Evolutionary conservation across 1,140 invertebrate species (phyloP), one percentile per base, ranked within the genome.

Genomic region (Anastrepha ludens): DNA sequence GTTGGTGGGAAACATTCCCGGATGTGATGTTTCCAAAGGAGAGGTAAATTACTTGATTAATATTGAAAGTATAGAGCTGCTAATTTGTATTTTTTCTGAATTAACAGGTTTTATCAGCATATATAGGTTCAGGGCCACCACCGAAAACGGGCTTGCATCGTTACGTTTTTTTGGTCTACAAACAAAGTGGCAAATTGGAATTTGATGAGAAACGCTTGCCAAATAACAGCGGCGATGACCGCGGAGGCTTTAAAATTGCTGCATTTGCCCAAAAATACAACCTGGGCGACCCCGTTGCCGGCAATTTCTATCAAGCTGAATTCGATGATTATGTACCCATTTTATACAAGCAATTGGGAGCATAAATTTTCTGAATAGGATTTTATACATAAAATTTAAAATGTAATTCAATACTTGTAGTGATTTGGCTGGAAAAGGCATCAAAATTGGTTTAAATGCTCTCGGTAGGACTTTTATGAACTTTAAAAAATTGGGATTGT

Each of bases 1-100:
- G 98, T 93, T 99, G 3, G 96, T 99, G 0, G 97, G 95, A 4
- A 99, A 99, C 91, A 98, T 99, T 91, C 97, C 97, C 15, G 98
- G 97, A 39, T 93, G 93, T 87, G 94, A 97, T 64, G 92, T 99
- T 0, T 90, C 91, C 0, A 94, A 95, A 81, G 98, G 98, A 17
- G 96, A 97, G 87, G 74, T 81, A 81, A 55, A 17, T 74, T 29
- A 62, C 60, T 15, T n/a, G 0, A 47, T 9, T 7, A 44, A 62
- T 62, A 17, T 74, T 74, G 15, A 4, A 13, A 62, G 11, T 62
- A 13, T 17, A 17, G 15, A n/a, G 60, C 9, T 15, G 15, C 17
- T 41, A 13, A 67, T 74, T 74, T 6, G 2, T 74, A 55, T 55
- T 2, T 8, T 81, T 81, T 3, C 20, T 20, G 20, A 55, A 11